Percentiles rank a stretch among this genome's conserved stretches.
phyloP scores from a whole-genome alignment of 1,140 invertebrate species.

The Brachionus manjavacas region DNA sequence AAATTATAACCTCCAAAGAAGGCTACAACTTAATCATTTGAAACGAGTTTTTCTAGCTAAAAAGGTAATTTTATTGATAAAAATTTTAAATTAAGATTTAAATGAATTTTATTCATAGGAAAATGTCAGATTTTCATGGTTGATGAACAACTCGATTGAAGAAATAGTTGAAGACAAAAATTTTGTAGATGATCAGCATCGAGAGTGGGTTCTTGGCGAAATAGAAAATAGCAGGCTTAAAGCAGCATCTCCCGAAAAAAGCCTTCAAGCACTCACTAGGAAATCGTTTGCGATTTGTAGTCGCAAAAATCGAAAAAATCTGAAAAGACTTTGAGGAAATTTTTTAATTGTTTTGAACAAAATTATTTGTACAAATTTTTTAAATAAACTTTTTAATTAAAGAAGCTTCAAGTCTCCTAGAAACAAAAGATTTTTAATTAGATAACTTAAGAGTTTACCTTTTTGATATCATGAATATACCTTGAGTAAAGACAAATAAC shows the following conservation, averaged over 20 bases:
- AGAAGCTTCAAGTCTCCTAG: neutral
- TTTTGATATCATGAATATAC: neutral
- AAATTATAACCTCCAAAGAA: neutral
- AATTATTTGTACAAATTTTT: neutral
- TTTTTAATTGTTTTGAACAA: conserved; percentile 13
- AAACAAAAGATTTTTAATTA: conserved; percentile 12
- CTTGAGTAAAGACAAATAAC: neutral
- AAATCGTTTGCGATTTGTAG: neutral
- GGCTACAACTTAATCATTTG: neutral
- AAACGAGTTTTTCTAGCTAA: neutral
- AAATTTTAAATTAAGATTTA: neutral
- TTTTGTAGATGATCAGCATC: neutral
- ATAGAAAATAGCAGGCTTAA: neutral
- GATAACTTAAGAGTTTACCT: neutral
- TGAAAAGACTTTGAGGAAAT: neutral
- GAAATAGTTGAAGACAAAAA: neutral
- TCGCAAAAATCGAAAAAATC: neutral
- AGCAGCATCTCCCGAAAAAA: neutral
- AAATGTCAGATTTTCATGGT: neutral
- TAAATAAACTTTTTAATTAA: neutral
- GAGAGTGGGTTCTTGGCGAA: neutral
- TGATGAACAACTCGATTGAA: neutral
- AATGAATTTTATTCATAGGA: neutral
- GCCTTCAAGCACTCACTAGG: neutral
- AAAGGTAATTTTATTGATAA: neutral